Percentiles rank a stretch among this genome's conserved stretches.
Evolutionary conservation across 2,888 invertebrate genomes (phyloP).

Genomic region (Cremastinae sp.): DNA sequence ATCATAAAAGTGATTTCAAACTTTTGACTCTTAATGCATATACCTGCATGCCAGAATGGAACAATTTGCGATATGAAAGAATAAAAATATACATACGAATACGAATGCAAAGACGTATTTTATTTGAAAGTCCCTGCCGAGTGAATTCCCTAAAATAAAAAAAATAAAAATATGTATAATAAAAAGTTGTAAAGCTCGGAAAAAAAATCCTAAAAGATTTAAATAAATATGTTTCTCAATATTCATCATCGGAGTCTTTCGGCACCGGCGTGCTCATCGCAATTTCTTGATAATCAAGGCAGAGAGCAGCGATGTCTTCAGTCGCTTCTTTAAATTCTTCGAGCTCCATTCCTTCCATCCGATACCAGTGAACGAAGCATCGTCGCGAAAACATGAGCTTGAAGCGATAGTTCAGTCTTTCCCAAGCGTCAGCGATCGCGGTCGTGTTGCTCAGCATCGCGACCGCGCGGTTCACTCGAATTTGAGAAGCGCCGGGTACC

Average conservation of each 20-base stretch:
- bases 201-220: neutral
- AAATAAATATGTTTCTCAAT: conserved; percentile 9
- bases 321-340: conserved; percentile 80
- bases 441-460: conserved; percentile 85
- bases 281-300: conserved; percentile 79
- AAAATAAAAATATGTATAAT: conserved; percentile 8
- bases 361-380: conserved; percentile 84
- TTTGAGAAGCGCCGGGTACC: conserved; percentile 81
- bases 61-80: conserved; percentile 28
- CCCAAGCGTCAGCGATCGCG: conserved; percentile 84
- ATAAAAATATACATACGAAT: conserved; percentile 20
- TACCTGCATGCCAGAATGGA: neutral
- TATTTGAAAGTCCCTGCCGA: neutral
- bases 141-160: neutral
- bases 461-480: conserved; percentile 82
- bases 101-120: conserved; percentile 17
- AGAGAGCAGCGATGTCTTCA: conserved; percentile 79
- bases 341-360: conserved; percentile 80
- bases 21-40: neutral
- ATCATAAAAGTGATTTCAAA: too few relatives aligned
- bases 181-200: neutral
- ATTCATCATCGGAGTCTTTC: conserved; percentile 37
- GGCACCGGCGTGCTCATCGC: conserved; percentile 47
- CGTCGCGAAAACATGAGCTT: conserved; percentile 84
- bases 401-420: conserved; percentile 83